A percentile compares a stretch with the other conserved stretches of the same genome.
These are phyloP conservation scores for Pristionchus pacificus DNA, from an alignment of 1,140 invertebrate genomes.

Conservation along the genomic window DNA sequence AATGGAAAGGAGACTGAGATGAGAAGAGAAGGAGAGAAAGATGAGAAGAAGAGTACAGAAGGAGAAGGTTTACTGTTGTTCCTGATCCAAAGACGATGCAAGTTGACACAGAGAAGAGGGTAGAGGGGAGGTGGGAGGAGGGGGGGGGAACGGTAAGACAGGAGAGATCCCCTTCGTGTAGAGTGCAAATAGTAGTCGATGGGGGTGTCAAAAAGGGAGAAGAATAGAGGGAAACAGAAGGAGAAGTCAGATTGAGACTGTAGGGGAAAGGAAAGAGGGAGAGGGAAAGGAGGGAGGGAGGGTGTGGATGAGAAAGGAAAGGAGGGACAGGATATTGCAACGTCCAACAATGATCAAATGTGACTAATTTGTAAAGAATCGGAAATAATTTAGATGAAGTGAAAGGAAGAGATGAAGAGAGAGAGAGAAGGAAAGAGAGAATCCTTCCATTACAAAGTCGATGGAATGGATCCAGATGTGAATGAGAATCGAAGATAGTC, in stretches of 20 bases:
- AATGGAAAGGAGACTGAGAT: background rate
- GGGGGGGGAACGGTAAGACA: background rate
- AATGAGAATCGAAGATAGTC: constrained; percentile 6
- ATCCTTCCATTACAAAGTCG: constrained; percentile 5
- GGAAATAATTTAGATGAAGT: background rate
- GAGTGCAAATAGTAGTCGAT: background rate
- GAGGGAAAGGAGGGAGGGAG: constrained; percentile 3
- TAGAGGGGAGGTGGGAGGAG: background rate
- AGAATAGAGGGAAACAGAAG: background rate
- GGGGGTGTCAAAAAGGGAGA: constrained; percentile 5
- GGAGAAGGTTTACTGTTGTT: background rate
- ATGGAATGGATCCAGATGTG: constrained; percentile 6
- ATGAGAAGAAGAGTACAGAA: constrained; percentile 7
- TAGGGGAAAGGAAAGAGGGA: constrained; percentile 5
- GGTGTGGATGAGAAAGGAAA: constrained; percentile 3
- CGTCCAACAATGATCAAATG: constrained; percentile 1
- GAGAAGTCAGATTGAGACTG: constrained; percentile 1
- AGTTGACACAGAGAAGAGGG: constrained; percentile 3
- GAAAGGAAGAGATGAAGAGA: background rate
- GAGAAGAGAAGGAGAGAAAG: background rate
- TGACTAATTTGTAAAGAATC: constrained; percentile 1
- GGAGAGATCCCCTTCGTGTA: constrained; percentile 1
- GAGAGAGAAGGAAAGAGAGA: background rate
- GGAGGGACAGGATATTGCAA: too few relatives aligned
- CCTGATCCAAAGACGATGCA: constrained; percentile 14